A percentile compares a stretch with the other conserved stretches of the same genome.
Evolutionary conservation across 2,797 vertebrate genomes (phyloP).

Genomic region (Rhynchotus rufescens): DNA sequence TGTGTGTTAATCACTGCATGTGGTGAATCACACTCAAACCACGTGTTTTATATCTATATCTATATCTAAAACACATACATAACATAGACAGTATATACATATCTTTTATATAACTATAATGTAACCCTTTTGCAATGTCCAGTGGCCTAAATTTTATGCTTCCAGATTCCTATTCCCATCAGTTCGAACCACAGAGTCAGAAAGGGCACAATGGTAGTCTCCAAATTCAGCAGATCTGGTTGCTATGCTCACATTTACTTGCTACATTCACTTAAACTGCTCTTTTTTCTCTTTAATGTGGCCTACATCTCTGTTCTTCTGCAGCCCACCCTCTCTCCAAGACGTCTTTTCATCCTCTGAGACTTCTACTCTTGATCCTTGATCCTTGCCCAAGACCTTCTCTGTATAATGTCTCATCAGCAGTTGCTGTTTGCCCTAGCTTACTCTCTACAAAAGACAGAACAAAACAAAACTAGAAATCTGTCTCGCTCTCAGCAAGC

Average conservation of each 20-base stretch:
- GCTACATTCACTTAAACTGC: background rate
- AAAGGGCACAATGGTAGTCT: background rate
- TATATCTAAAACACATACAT: too few species aligned
- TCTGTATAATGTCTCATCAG: background rate
- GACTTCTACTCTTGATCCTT: background rate
- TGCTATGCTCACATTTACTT: too few species aligned
- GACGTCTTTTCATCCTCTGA: background rate
- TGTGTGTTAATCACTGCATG: too few species aligned
- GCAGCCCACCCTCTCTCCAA: background rate
- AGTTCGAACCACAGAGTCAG: background rate
- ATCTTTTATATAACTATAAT: too few species aligned
- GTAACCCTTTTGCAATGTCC: background rate
- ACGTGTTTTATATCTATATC: too few species aligned
- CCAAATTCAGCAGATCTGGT: background rate
- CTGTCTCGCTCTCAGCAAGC: background rate
- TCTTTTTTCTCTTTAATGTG: accelerated
- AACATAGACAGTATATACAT: too few species aligned
- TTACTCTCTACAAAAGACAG: background rate
- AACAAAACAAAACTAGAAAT: too few species aligned
- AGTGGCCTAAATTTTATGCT: background rate
- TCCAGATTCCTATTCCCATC: background rate
- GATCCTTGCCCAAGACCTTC: background rate
- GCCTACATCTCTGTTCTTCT: background rate
- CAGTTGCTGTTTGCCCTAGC: background rate
- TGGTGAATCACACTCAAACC: too few species aligned